A percentile compares a stretch with the other conserved stretches of the same genome.
Evolutionary conservation across 1,140 invertebrate species (phyloP).

Genomic region (Prorops nasuta): DNA sequence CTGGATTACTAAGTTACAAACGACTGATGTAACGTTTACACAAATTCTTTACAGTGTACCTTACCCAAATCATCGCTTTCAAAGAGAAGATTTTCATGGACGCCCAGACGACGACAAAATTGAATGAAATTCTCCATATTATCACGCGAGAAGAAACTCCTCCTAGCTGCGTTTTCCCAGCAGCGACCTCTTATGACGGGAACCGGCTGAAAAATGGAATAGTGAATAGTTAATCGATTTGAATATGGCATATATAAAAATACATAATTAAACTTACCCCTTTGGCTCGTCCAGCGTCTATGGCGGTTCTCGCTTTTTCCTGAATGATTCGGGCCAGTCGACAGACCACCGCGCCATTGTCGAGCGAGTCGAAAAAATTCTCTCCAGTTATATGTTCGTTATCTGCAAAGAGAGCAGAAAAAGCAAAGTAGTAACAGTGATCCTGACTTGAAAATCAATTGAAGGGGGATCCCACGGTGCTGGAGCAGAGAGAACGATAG

Average conservation of each 20-base stretch:
- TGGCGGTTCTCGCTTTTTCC: slow-evolving; percentile 65
- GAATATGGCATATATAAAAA: too few species aligned
- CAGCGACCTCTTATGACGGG: slow-evolving; percentile 70
- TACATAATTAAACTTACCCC: slow-evolving; percentile 58
- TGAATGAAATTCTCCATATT: slow-evolving; percentile 92
- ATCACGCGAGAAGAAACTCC: slow-evolving; percentile 88
- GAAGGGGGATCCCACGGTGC: slow-evolving; percentile 5
- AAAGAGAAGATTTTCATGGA: slow-evolving; percentile 86
- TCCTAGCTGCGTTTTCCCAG: slow-evolving; percentile 76
- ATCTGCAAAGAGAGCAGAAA: slow-evolving; percentile 58
- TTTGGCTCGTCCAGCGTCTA: slow-evolving; percentile 62
- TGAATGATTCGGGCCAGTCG: slow-evolving; percentile 75
- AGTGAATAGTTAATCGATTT: background rate
- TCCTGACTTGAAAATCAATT: too few species aligned
- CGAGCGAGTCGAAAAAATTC: slow-evolving; percentile 75
- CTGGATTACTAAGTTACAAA: background rate
- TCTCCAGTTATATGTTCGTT: slow-evolving; percentile 72
- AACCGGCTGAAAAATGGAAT: slow-evolving; percentile 56
- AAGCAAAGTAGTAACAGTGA: too few species aligned
- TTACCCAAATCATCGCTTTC: slow-evolving; percentile 89
- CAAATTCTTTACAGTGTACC: too few species aligned
- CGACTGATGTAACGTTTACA: background rate
- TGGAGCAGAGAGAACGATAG: slow-evolving; percentile 23
- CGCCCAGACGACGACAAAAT: slow-evolving; percentile 82
- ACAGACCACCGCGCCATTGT: slow-evolving; percentile 79